Evolutionary conservation across 2,113 vertebrate species (phyloP).

Genomic region (Rhynchopsitta pachyrhyncha): DNA sequence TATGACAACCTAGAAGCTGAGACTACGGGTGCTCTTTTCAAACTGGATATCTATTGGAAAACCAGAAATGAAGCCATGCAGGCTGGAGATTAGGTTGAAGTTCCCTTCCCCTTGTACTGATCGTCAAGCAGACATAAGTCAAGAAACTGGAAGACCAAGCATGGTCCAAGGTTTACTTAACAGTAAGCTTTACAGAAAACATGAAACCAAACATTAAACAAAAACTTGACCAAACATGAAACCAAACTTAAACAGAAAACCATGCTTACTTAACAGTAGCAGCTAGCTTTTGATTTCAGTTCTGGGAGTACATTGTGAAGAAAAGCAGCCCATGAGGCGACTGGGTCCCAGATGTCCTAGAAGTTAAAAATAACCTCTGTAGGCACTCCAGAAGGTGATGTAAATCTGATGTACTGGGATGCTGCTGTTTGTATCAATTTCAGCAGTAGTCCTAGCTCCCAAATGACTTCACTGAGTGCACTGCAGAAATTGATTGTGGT

Average conservation of each 20-base stretch:
- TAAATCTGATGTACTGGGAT: background rate
- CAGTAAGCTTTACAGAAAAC: too few species aligned
- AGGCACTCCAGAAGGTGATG: background rate
- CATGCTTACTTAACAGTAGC: background rate
- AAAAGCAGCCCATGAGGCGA: background rate
- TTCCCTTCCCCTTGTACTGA: background rate
- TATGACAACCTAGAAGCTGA: background rate
- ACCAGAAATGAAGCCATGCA: background rate
- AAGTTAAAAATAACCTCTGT: background rate
- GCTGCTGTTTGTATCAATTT: background rate
- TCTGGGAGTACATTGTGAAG: background rate
- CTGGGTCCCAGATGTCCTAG: background rate
- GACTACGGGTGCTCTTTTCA: background rate
- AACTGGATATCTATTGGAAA: background rate
- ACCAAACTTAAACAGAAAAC: too few species aligned
- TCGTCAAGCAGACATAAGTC: background rate
- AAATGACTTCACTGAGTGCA: background rate
- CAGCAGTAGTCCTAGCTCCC: background rate
- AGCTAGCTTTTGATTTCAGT: background rate
- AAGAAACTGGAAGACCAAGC: background rate
- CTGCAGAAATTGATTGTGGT: background rate
- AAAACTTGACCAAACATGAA: too few species aligned
- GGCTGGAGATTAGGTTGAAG: background rate
- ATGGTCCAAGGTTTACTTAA: background rate
- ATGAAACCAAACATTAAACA: too few species aligned